A percentile compares a stretch with the other conserved stretches of the same genome.
These are phyloP conservation scores for Masnerella sp. DNA, from an alignment of 2,888 invertebrate genomes.

Conservation along the genomic window DNA sequence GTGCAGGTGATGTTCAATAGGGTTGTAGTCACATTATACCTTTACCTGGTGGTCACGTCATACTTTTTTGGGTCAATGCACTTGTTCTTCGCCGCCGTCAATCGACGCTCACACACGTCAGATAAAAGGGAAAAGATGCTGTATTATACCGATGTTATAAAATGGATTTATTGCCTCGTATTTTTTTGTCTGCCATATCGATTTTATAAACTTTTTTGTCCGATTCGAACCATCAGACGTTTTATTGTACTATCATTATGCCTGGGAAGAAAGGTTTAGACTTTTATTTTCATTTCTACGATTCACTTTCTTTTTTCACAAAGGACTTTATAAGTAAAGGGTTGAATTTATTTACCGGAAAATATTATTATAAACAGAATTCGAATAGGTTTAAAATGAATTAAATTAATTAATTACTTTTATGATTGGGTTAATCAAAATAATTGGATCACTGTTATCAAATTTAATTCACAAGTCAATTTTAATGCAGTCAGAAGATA, in stretches of 20 bases:
- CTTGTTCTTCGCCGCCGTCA: conserved; percentile 39
- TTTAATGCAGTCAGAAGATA: conserved; percentile 23
- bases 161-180: conserved; percentile 42
- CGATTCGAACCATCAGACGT: conserved; percentile 5
- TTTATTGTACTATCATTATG: too few species aligned
- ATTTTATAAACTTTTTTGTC: conserved; percentile 29
- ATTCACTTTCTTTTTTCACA: too few species aligned
- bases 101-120: conserved; percentile 20
- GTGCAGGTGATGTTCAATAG: conserved; percentile 75
- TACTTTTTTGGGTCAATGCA: conserved; percentile 58
- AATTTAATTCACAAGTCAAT: not conserved
- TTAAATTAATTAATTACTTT: too few species aligned
- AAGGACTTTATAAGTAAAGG: too few species aligned
- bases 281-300: too few species aligned
- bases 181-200: conserved; percentile 27
- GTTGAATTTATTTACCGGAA: too few species aligned
- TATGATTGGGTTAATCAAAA: too few species aligned
- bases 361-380: too few species aligned
- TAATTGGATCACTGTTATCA: too few species aligned
- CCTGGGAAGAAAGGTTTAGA: too few species aligned
- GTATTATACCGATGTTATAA: conserved; percentile 44
- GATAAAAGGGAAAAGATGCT: conserved; percentile 40
- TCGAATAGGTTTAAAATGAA: too few species aligned
- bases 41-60: conserved; percentile 55
- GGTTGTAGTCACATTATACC: conserved; percentile 58